These are phyloP conservation scores for Urocynchramus pylzowi DNA, from an alignment of 2,113 vertebrate genomes.

Conservation along the genomic window DNA sequence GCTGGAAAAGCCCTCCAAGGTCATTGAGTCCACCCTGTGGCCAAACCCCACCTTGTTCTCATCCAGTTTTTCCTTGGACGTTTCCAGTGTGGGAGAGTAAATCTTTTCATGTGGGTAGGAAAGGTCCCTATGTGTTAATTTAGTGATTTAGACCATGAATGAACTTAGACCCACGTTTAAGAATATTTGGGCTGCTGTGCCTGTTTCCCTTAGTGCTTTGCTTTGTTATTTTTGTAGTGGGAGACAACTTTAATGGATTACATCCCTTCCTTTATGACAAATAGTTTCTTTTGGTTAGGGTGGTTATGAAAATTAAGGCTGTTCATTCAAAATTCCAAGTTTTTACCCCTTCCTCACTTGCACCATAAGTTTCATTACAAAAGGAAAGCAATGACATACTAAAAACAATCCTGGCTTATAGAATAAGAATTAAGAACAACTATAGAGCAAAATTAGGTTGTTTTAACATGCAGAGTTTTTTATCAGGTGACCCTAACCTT, in stretches of 20 bases:
- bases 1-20: background rate
- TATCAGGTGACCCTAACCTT: background rate
- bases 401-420: background rate
- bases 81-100: background rate
- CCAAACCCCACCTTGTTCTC: background rate
- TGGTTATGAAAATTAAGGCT: background rate
- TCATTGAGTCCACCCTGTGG: background rate
- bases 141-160: background rate
- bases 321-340: background rate
- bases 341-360: background rate
- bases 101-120: background rate
- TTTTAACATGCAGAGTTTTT: background rate
- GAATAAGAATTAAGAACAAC: background rate
- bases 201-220: background rate
- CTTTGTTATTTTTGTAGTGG: background rate
- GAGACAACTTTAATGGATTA: background rate
- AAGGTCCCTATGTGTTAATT: background rate
- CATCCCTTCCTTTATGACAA: background rate
- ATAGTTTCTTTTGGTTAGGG: background rate
- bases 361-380: background rate
- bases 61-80: background rate
- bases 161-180: accelerated
- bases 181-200: background rate
- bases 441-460: background rate
- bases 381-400: background rate